phyloP scores from a whole-genome alignment of 1,140 invertebrate genomes.

The Solen grandis region DNA sequence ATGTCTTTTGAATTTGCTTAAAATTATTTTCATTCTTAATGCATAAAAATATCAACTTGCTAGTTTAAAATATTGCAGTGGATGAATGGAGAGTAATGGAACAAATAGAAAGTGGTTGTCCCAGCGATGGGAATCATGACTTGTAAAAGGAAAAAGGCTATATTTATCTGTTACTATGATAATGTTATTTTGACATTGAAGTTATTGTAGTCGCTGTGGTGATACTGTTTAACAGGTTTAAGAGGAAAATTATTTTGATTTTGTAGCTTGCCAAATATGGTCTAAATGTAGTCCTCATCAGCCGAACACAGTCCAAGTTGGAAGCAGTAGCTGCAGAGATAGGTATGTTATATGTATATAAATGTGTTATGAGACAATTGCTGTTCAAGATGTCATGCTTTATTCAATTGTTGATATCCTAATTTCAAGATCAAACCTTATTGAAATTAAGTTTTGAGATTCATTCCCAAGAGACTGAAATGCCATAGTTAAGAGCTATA shows the following conservation, averaged over 20 bases:
- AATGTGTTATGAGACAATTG: not conserved
- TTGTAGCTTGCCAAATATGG: constrained; percentile 89
- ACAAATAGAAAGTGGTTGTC: not conserved
- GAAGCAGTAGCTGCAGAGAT: constrained; percentile 91
- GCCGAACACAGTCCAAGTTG: constrained; percentile 91
- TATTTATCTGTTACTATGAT: not conserved
- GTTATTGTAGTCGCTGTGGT: constrained; percentile 54
- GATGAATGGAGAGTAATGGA: not conserved
- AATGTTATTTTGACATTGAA: not conserved
- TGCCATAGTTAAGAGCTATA: not conserved
- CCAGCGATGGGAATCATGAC: not conserved
- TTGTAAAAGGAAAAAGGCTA: not conserved
- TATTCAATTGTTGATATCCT: not conserved
- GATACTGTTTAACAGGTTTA: not conserved
- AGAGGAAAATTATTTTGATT: not conserved
- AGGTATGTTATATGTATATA: constrained; percentile 80
- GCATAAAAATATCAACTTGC: no score
- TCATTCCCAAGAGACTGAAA: not conserved
- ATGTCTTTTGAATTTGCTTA: no score
- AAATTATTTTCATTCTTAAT: no score
- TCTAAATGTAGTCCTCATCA: constrained; percentile 93
- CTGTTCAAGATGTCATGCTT: not conserved
- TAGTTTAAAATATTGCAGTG: no score
- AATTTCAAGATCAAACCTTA: not conserved
- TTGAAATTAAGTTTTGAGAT: not conserved